Evolutionary conservation across 2,797 vertebrate genomes (phyloP).

Genomic region (Lepus townsendii): DNA sequence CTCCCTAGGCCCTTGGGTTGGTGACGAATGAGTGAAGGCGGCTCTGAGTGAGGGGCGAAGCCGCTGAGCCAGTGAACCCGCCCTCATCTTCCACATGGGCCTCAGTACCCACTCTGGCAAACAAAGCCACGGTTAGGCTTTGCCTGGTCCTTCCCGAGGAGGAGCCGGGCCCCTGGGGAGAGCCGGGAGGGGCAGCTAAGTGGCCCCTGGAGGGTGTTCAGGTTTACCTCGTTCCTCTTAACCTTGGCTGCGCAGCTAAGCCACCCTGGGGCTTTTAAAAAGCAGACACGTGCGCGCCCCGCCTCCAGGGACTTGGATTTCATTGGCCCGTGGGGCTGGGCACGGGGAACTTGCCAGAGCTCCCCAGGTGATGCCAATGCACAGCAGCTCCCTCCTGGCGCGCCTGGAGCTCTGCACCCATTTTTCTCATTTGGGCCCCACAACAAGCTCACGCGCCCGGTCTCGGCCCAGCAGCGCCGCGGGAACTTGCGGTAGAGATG

Average conservation of each 20-base stretch:
- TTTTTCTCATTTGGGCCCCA: neutral
- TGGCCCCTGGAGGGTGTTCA: neutral
- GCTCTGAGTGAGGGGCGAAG: neutral
- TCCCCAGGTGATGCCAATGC: neutral
- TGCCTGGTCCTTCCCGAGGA: neutral
- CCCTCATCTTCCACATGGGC: neutral
- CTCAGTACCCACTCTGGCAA: neutral
- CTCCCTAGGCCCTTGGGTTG: neutral
- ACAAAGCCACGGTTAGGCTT: neutral
- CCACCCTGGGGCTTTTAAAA: neutral
- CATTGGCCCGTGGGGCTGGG: neutral
- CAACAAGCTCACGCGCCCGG: accelerated
- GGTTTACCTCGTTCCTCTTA: neutral
- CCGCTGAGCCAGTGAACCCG: neutral
- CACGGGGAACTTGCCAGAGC: neutral
- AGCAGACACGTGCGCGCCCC: neutral
- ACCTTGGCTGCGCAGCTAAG: neutral
- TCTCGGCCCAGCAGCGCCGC: too few relatives aligned
- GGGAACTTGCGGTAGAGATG: neutral
- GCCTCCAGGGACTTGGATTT: neutral
- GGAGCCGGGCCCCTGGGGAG: neutral
- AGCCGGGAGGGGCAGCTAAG: neutral
- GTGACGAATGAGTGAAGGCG: neutral
- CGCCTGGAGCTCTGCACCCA: neutral
- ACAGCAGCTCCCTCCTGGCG: neutral